phyloP scores from a whole-genome alignment of 2,888 invertebrate species.

The Nymphalis urticae region DNA sequence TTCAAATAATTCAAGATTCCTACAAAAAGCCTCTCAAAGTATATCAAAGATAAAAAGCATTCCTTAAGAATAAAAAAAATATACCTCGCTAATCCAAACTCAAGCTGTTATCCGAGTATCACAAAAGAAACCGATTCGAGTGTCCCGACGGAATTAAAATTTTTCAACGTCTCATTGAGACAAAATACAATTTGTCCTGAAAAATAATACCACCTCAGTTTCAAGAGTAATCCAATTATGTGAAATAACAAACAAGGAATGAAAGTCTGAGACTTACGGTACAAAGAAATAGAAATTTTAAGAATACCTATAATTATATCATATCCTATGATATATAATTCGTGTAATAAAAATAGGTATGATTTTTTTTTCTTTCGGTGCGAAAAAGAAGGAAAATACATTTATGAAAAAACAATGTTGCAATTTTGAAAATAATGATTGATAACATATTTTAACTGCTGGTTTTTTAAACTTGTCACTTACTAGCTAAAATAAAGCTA shows the following conservation, averaged over 20 bases:
- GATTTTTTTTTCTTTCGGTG: too few species aligned
- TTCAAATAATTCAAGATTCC: slow-evolving; percentile 9
- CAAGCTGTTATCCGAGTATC: slow-evolving; percentile 27
- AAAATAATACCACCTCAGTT: slow-evolving; percentile 45
- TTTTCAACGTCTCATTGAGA: slow-evolving; percentile 45
- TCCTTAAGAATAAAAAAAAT: slow-evolving; percentile 29
- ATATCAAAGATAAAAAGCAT: slow-evolving; percentile 27
- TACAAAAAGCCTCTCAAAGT: slow-evolving; percentile 19
- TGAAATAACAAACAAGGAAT: slow-evolving; percentile 40
- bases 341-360: too few species aligned
- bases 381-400: too few species aligned
- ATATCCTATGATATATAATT: too few species aligned
- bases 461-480: too few species aligned
- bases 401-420: too few species aligned
- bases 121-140: slow-evolving; percentile 38
- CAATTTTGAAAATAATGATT: too few species aligned
- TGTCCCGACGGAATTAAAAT: slow-evolving; percentile 42
- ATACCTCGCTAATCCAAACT: slow-evolving; percentile 37
- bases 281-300: too few species aligned
- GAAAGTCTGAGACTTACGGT: slow-evolving; percentile 19
- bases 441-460: too few species aligned
- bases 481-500: too few species aligned
- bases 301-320: too few species aligned
- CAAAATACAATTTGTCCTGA: slow-evolving; percentile 43
- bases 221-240: slow-evolving; percentile 46